phyloP scores from a whole-genome alignment of 1,140 invertebrate genomes.

The Rhizoglyphus robini region DNA sequence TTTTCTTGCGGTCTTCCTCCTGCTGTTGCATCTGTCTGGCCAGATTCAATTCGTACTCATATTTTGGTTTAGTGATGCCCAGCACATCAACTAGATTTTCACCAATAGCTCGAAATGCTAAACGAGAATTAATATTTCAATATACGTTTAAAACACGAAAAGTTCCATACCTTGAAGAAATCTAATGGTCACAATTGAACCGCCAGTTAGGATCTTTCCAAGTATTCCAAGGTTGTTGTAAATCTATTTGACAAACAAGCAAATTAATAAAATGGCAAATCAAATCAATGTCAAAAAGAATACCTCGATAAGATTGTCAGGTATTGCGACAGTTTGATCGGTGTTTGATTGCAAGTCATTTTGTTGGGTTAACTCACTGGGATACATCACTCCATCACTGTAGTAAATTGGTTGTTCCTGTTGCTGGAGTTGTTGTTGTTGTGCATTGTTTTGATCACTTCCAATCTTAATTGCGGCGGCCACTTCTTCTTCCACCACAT shows the following conservation, averaged over 20 bases:
- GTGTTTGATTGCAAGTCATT: background rate
- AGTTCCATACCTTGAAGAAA: slow-evolving; percentile 1
- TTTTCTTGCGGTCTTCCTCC: background rate
- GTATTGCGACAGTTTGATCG: background rate
- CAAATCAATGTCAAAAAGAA: background rate
- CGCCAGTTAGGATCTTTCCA: slow-evolving; percentile 8
- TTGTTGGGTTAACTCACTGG: background rate
- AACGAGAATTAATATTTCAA: background rate
- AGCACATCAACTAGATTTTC: slow-evolving; percentile 1
- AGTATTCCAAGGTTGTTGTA: slow-evolving; percentile 6
- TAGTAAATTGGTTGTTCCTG: background rate
- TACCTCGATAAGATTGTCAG: background rate
- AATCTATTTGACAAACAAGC: background rate
- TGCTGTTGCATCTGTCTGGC: background rate
- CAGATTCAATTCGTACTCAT: background rate
- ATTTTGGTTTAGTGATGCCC: background rate
- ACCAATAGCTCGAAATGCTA: background rate
- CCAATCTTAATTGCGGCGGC: background rate
- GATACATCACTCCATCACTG: slow-evolving; percentile 5
- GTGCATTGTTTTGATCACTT: background rate
- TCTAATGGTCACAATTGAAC: slow-evolving; percentile 2
- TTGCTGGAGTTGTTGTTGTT: background rate
- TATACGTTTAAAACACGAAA: background rate
- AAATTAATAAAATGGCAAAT: background rate
- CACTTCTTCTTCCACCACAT: background rate